Conservation (phyloP, 2,797 vertebrate genomes). For the Helicolenus hilgendorfi region DNA sequence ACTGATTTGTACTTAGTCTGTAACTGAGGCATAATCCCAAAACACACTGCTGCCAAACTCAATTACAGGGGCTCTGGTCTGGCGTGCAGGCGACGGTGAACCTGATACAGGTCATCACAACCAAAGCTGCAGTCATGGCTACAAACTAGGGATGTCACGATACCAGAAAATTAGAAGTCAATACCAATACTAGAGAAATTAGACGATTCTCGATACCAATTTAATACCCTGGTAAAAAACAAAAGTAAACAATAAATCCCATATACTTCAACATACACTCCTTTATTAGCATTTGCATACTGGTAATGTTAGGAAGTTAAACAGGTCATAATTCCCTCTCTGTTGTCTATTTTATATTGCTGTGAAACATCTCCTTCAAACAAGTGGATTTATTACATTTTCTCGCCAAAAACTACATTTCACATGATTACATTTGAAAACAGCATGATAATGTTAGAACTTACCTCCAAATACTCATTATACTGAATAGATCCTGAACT, state of each 20-base stretch:
- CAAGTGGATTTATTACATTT: not conserved
- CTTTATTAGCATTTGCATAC: no score
- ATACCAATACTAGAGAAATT: no score
- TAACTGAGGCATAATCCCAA: conserved; percentile 31
- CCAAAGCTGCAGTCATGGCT: conserved; percentile 18
- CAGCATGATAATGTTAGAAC: rapidly evolving
- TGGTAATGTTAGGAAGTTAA: no score
- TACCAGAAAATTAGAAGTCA: no score
- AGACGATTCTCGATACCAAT: no score
- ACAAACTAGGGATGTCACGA: not conserved
- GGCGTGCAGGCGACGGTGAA: not conserved
- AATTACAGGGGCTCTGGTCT: conserved; percentile 35
- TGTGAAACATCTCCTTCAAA: no score
- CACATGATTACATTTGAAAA: not conserved
- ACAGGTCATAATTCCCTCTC: no score
- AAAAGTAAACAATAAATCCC: rapidly evolving
- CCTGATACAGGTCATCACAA: conserved; percentile 29
- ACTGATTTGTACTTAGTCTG: conserved; percentile 34
- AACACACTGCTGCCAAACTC: conserved; percentile 40
- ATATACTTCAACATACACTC: no score
- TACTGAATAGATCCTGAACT: not conserved
- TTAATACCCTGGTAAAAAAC: no score
- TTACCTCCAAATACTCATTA: not conserved
- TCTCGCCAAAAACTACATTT: not conserved
- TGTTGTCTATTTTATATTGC: no score